Base-by-base conservation (phyloP, 2,888 invertebrate species). In the Merodon equestris region DNA sequence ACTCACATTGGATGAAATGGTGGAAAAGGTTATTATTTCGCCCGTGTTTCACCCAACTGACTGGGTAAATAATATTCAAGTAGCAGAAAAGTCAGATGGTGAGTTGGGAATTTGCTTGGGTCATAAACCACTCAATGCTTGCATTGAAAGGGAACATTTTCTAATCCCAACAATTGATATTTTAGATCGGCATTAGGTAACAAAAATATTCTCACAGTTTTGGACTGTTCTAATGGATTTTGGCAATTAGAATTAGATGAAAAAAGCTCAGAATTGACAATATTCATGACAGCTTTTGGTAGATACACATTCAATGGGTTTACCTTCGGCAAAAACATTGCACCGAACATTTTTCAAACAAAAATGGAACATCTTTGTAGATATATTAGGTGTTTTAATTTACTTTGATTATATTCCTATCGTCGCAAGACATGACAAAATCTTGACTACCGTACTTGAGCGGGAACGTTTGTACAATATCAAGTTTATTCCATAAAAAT, bases 401-500 rank as follows among this genome's bases (percentile, higher is more conserved):
- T 87, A 87, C 75, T 85, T 86, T 67, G 86, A 87, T 83, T 86
- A 87, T 70, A 58, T 87, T 34, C 66, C 84, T n/a, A 83, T 86
- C 14, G 71, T 75, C 54, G 85, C 68, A 0, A n/a, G 70, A 71
- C 82, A 83, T 79, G 81, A 83, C 72, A 7, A 70, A 48, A 86
- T 19, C 84, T 86, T 10, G 83, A 5, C 48, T 19, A 18, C 14
- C 9, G 77, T 81, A 12, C 47, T 83, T 13, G 45, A 79, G 34
- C 38, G 82, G 0, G 79, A 82, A 9, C 48, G 48, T 10, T 19
- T 51, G n/a, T 45, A 61, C 51, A 56, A 61, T 50, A 74, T 75
- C 63, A 68, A 68, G 40, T 86, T 86, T 53, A 86, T 85, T n/a
- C 5, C 40, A 10, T 3, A 40, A 3, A 40, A 40, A 40, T 40